Evolutionary conservation across 2,113 vertebrate genomes (phyloP).

Genomic region (Nesospiza acunhae): DNA sequence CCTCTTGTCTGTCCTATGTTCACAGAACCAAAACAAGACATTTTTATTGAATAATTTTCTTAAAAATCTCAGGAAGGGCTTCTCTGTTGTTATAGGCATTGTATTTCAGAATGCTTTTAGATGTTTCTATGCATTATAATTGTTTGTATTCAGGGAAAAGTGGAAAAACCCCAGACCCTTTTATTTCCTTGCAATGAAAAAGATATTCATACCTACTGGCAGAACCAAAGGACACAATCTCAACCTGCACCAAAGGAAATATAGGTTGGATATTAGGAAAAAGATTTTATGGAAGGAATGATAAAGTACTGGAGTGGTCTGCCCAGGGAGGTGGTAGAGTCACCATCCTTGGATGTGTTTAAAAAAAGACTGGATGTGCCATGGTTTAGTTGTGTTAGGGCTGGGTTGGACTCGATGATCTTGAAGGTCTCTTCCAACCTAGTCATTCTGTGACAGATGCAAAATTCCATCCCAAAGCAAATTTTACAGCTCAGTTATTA

Average conservation of each 20-base stretch:
- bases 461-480: not conserved
- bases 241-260: not conserved
- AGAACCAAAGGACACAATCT: not conserved
- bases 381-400: not conserved
- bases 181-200: not conserved
- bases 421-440: not conserved
- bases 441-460: not conserved
- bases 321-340: not conserved
- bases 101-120: not conserved
- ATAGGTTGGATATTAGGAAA: not conserved
- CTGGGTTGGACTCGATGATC: not conserved
- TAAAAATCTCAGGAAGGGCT: not conserved
- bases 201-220: not conserved
- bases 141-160: not conserved
- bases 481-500: not conserved
- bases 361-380: not conserved
- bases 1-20: rapidly evolving
- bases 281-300: not conserved
- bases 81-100: not conserved
- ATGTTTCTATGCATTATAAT: not conserved
- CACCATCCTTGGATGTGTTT: not conserved
- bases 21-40: not conserved
- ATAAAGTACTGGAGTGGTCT: not conserved
- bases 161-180: not conserved
- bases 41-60: not conserved